Conservation (phyloP, 2,797 vertebrate species). For the Bovichtus variegatus region DNA sequence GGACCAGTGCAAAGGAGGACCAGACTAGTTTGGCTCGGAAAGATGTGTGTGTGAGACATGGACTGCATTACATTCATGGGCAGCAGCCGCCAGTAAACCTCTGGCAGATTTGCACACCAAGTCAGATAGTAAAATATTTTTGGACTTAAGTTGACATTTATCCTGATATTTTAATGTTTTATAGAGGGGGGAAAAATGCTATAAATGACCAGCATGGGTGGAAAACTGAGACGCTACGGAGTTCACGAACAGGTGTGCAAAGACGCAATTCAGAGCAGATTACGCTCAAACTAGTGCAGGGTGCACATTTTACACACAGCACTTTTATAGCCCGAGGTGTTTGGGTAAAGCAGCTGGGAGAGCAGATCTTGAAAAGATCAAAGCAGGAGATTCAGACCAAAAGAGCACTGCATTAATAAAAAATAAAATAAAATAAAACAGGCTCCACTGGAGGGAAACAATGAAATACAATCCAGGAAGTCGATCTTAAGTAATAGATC, state of each 20-base stretch:
- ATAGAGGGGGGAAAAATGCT: slow-evolving; percentile 10
- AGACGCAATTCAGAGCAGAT: not conserved
- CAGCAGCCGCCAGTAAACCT: slow-evolving; percentile 1
- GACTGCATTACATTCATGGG: not conserved
- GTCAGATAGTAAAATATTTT: slow-evolving; percentile 27
- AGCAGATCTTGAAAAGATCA: slow-evolving; percentile 13
- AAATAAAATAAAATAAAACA: too few species aligned
- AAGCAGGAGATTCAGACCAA: not conserved
- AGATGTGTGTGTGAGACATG: not conserved
- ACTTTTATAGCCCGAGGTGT: not conserved
- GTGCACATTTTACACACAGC: not conserved
- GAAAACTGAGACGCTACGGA: not conserved
- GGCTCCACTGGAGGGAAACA: not conserved
- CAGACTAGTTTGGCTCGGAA: not conserved
- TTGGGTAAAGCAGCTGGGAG: not conserved
- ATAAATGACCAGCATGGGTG: not conserved
- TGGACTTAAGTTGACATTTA: slow-evolving; percentile 22
- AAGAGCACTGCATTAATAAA: too few species aligned
- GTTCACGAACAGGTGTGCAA: slow-evolving; percentile 29
- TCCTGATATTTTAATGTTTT: slow-evolving; percentile 14
- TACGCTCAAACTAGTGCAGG: not conserved
- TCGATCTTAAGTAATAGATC: not conserved
- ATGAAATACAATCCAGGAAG: not conserved
- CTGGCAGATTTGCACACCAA: slow-evolving; percentile 1
- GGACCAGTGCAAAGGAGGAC: slow-evolving; percentile 37